These are phyloP conservation scores for Ploceus nigricollis DNA, from an alignment of 2,113 vertebrate genomes.

Conservation along the genomic window DNA sequence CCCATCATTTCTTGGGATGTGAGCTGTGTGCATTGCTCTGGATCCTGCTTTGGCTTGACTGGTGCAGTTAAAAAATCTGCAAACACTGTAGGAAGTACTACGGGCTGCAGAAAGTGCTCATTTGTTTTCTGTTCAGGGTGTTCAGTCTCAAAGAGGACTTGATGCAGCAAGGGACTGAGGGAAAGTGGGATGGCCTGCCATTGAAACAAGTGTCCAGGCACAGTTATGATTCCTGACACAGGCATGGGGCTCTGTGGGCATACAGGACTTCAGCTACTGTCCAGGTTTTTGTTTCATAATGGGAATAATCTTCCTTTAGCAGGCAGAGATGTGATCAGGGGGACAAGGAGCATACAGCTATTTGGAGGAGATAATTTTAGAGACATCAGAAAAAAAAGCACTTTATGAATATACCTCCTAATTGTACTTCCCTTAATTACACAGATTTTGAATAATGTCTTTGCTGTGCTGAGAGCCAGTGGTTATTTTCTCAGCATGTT, in stretches of 20 bases:
- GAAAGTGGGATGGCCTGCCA: background rate
- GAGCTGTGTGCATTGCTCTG: background rate
- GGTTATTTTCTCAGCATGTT: background rate
- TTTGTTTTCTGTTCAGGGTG: background rate
- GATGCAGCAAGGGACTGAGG: background rate
- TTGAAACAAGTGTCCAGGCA: background rate
- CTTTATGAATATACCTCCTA: background rate
- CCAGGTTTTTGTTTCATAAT: background rate
- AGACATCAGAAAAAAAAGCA: background rate
- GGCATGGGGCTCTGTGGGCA: background rate
- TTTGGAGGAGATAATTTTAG: background rate
- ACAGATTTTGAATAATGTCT: background rate
- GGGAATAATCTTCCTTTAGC: background rate
- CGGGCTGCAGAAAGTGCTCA: background rate
- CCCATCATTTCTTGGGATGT: background rate
- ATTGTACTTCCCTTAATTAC: background rate
- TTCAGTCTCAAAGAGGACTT: background rate
- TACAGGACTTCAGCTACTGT: background rate
- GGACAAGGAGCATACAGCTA: background rate
- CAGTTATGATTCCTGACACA: background rate
- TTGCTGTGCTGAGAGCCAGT: background rate
- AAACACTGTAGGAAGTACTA: background rate
- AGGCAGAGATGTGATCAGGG: background rate
- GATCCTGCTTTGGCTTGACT: background rate
- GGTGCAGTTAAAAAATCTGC: background rate